Percentiles rank a stretch among this genome's conserved stretches.
phyloP scores from a whole-genome alignment of 2,888 invertebrate genomes.

The Sicus ferrugineus region DNA sequence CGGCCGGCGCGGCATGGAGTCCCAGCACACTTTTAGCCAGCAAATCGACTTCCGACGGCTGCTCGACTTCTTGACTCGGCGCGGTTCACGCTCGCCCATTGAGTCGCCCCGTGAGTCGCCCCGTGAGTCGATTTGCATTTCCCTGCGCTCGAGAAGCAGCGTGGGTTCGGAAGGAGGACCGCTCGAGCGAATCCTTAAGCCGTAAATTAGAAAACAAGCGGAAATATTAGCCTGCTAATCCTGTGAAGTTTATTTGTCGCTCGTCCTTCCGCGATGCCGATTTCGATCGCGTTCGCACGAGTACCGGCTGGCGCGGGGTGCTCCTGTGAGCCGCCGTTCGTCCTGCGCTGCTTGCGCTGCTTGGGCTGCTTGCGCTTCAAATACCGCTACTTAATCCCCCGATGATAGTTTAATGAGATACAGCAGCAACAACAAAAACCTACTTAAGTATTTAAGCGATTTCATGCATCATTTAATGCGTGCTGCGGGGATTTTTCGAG shows the following conservation, averaged over 20 bases:
- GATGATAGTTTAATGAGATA: conserved; percentile 51
- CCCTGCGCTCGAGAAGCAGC: conserved; percentile 3
- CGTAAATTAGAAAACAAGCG: conserved; percentile 28
- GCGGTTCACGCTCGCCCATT: not conserved
- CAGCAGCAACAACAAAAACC: conserved; percentile 29
- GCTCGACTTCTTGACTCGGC: conserved; percentile 4
- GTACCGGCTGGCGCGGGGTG: not conserved
- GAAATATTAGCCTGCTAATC: conserved; percentile 44
- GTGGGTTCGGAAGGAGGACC: conserved; percentile 20
- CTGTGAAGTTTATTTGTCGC: conserved; percentile 33
- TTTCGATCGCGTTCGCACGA: not conserved
- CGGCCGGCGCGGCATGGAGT: not conserved
- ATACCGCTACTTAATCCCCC: conserved; percentile 31
- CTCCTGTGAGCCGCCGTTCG: not conserved
- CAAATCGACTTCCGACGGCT: conserved; percentile 31
- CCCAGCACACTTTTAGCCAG: conserved; percentile 24
- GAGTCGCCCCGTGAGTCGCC: too few relatives aligned
- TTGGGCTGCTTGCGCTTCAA: not conserved
- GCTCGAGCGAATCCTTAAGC: not conserved
- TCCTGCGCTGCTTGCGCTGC: not conserved
- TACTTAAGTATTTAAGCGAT: conserved; percentile 62
- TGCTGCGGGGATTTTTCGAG: not conserved
- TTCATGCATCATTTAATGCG: conserved; percentile 65
- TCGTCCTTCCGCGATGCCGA: not conserved
- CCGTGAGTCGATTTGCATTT: conserved; percentile 17